Percentiles rank a stretch among this genome's conserved stretches.
phyloP scores from a whole-genome alignment of 2,113 vertebrate species.

The Entelurus aequoreus region DNA sequence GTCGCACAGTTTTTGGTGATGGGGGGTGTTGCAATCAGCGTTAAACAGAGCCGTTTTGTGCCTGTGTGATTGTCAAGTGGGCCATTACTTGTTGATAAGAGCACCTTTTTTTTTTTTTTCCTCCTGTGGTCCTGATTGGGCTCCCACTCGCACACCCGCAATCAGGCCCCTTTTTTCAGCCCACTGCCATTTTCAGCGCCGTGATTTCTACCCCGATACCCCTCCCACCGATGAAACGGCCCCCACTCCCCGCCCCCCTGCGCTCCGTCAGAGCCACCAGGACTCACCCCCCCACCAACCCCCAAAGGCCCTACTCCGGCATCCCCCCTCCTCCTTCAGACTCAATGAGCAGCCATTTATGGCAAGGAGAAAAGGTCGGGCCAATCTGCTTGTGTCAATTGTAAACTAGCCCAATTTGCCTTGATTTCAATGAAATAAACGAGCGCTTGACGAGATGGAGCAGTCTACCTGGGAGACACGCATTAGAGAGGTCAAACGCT shows the following conservation, averaged over 20 bases:
- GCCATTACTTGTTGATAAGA: constrained; percentile 96
- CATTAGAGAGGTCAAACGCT: constrained; percentile 41
- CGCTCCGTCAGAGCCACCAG: no score
- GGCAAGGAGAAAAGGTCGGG: constrained; percentile 69
- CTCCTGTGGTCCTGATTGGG: constrained; percentile 81
- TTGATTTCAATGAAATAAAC: constrained; percentile 72
- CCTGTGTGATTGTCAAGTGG: constrained; percentile 99
- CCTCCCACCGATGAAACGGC: constrained; percentile 27
- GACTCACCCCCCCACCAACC: not conserved
- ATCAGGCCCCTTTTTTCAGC: constrained; percentile 82
- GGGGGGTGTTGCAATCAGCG: constrained; percentile 91
- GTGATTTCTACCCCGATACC: constrained; percentile 72
- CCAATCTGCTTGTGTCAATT: constrained; percentile 65
- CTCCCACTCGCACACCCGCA: constrained; percentile 79
- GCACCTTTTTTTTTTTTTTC: constrained; percentile 79
- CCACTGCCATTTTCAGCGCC: constrained; percentile 76
- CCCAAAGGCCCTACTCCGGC: constrained; percentile 7
- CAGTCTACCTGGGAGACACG: constrained; percentile 55
- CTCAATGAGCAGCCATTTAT: constrained; percentile 61
- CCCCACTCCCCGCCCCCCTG: constrained; percentile 29
- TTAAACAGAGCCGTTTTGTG: constrained; percentile 92
- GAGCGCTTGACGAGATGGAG: constrained; percentile 46
- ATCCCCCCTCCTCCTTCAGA: constrained; percentile 37
- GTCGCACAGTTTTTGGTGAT: constrained; percentile 78
- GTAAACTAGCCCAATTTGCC: constrained; percentile 62